Conservation (phyloP, 2,888 invertebrate genomes). For the Clanis bilineata region DNA sequence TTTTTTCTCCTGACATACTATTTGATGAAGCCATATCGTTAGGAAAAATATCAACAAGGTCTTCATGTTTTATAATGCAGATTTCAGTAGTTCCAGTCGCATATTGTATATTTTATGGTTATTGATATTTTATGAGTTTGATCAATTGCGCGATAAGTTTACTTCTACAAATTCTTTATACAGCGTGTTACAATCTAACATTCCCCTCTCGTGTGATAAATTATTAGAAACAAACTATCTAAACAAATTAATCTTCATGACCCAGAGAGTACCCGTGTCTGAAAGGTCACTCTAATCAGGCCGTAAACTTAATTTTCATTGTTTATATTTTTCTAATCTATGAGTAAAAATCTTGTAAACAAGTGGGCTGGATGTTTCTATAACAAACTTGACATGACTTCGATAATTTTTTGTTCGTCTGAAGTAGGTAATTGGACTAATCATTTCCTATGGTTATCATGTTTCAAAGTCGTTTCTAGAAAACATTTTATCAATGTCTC, state of each 20-base stretch:
- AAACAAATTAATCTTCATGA: too few relatives aligned
- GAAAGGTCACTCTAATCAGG: too few relatives aligned
- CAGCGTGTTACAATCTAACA: background rate
- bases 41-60: slow-evolving; percentile 35
- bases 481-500: background rate
- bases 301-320: too few relatives aligned
- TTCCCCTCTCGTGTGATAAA: background rate
- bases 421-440: too few relatives aligned
- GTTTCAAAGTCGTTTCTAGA: background rate
- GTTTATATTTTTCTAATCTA: too few relatives aligned
- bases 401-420: too few relatives aligned
- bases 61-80: slow-evolving; percentile 40
- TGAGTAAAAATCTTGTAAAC: too few relatives aligned
- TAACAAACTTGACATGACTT: too few relatives aligned
- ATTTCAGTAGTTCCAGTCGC: background rate
- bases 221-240: background rate
- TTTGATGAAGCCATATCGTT: slow-evolving; percentile 29
- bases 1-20: slow-evolving; percentile 26
- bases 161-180: slow-evolving; percentile 17
- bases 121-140: slow-evolving; percentile 32
- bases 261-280: too few relatives aligned
- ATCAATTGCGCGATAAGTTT: slow-evolving; percentile 43
- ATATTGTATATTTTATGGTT: slow-evolving; percentile 27
- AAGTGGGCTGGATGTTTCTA: too few relatives aligned
- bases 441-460: too few relatives aligned